Evolutionary conservation across 2,797 vertebrate species (phyloP).

Genomic region (Xyrichtys novacula): DNA sequence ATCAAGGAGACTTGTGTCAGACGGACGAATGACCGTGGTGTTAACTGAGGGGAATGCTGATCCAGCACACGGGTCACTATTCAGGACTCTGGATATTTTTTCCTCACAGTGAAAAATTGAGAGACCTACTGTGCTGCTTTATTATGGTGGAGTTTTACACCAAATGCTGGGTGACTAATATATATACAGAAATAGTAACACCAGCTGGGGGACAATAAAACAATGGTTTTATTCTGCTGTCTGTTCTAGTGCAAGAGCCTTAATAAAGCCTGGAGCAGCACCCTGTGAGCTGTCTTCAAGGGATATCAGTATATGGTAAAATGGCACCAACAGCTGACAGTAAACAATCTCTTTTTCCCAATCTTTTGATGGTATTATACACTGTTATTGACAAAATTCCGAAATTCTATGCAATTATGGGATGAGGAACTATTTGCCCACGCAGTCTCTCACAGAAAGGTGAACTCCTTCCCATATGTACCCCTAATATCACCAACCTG

Average conservation of each 20-base stretch:
- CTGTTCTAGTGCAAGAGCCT: slow-evolving; percentile 5
- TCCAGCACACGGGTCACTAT: slow-evolving; percentile 46
- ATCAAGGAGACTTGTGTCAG: slow-evolving; percentile 57
- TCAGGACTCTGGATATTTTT: slow-evolving; percentile 32
- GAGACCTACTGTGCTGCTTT: slow-evolving; percentile 17
- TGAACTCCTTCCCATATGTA: too few species aligned
- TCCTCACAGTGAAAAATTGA: slow-evolving; percentile 7
- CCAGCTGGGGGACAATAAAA: slow-evolving; percentile 29
- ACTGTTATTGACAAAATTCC: too few species aligned
- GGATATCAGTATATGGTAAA: neutral
- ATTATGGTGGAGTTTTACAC: slow-evolving; percentile 38
- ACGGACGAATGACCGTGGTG: slow-evolving; percentile 30
- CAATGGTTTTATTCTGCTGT: slow-evolving; percentile 24
- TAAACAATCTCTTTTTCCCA: too few species aligned
- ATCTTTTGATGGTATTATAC: too few species aligned
- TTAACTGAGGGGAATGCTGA: slow-evolving; percentile 64
- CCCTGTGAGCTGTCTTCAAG: neutral
- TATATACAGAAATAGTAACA: slow-evolving; percentile 49
- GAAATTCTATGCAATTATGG: too few species aligned
- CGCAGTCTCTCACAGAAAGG: too few species aligned
- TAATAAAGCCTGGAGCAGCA: slow-evolving; percentile 15
- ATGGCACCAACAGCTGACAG: too few species aligned
- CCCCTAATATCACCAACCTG: too few species aligned
- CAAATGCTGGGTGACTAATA: slow-evolving; percentile 45
- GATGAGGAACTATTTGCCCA: too few species aligned